These are phyloP conservation scores for Otocyon megalotis DNA, from an alignment of 2,113 vertebrate species.

Conservation along the genomic window DNA sequence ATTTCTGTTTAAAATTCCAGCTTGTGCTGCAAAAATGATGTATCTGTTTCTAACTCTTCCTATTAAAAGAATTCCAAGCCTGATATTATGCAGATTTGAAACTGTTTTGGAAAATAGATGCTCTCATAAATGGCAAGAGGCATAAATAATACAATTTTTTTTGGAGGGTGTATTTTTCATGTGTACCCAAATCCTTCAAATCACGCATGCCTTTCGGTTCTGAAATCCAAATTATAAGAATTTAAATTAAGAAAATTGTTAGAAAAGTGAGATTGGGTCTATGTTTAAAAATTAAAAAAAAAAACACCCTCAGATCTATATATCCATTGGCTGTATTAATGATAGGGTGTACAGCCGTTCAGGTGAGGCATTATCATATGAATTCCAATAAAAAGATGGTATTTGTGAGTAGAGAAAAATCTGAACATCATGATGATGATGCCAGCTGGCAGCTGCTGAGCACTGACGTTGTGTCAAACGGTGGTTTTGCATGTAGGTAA, in stretches of 20 bases:
- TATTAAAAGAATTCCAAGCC: not conserved
- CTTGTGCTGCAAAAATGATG: not conserved
- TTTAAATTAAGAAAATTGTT: not conserved
- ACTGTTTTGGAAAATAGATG: not conserved
- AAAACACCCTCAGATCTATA: not conserved
- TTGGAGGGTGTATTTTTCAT: not conserved
- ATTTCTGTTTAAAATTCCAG: not conserved
- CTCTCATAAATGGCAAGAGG: not conserved
- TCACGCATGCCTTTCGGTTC: not conserved
- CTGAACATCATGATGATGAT: not conserved
- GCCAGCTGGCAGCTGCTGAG: not conserved
- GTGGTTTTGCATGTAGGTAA: not conserved
- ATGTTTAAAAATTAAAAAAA: not conserved
- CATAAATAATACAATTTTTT: not conserved
- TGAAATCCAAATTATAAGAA: not conserved
- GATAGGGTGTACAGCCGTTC: not conserved
- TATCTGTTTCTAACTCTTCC: not conserved
- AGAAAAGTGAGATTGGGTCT: not conserved
- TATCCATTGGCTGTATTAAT: not conserved
- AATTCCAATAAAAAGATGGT: not conserved
- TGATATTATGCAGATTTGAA: not conserved
- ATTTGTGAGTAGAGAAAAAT: not conserved
- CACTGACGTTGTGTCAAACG: not conserved
- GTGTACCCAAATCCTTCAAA: not conserved
- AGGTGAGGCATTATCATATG: rapidly evolving